Base-by-base conservation (phyloP, 1,140 invertebrate genomes). In the Ganaspis sp. region DNA sequence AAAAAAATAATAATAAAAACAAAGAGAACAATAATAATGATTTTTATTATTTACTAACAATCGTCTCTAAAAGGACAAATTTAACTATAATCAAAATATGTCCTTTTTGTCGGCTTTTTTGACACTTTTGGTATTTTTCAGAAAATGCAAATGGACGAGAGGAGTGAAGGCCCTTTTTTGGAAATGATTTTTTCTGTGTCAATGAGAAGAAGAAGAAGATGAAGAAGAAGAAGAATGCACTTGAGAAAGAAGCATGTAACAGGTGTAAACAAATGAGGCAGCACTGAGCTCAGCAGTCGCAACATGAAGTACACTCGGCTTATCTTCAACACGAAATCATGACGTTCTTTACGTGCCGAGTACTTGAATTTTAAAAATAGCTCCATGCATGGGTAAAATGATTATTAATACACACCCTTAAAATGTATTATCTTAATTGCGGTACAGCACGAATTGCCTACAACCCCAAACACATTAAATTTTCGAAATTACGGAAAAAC, bases 311-410 rank as follows among this genome's bases (percentile, higher is more conserved):
- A 64, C 58, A 26, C 58, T 64, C 26, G 26, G 58, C 26, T 64
- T 64, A 64, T 64, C 58, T 64, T 26, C 58, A 34, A 29, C 58
- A 64, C 58, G 26, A 64, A 64, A 64, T 64, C 58, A 64, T 64
- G 58, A 64, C 21, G 58, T 64, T 64, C 58, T 64, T 64, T 64
- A 64, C 21, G 23, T 34, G 23, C 58, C 26, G 23, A 29, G 26
- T 64, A 64, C 58, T 64, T 64, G 58, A 64, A 64, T 64, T 64
- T 29, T 64, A 64, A 64, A 64, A 64, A 64, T 34, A 64, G 58
- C 58, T 64, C 12, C 58, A 26, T 34, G 58, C 58, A 64, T 29
- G 58, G 26, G 58, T 29, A 26, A n/a, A 29, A 64, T 64, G 23
- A 64, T 64, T 64, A 64, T 34, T 64, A 64, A 64, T 64, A 64